Evolutionary conservation across 2,113 vertebrate species (phyloP), one percentile per base, ranked within the genome.

Genomic region (Ictalurus furcatus): DNA sequence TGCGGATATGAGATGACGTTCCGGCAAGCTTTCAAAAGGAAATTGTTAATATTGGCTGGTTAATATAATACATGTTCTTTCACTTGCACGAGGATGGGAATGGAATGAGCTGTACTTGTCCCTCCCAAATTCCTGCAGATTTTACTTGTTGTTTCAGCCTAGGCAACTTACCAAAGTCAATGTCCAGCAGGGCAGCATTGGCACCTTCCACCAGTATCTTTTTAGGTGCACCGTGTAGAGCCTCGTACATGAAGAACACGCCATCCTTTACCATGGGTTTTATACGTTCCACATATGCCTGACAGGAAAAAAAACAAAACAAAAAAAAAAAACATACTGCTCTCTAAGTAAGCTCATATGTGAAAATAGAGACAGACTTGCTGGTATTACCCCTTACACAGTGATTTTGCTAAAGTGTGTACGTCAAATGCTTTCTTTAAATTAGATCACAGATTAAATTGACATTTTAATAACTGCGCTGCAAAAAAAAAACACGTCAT

Each of bases 201-300:
- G 98, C 98, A 90, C 98, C 98, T 94, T 99, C 98, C 93, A 99
- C 98, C 93, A 99, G 95, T 92, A 99, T 99, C 93, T 97, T 99
- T 96, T 98, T 98, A 25, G 97, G 95, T 85, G 97, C 95, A 61
- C 98, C 98, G 79, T 98, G 98, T 0, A 99, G 97, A 92, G 98
- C 98, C 92, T 99, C 96, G 81, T 99, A 96, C 94, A 99, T 97
- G 95, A 97, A 99, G 95, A 98, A 97, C 91, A 99, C 98, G 0
- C 98, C 98, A 89, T 99, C 98, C 91, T 92, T 96, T 93, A 99
- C 98, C 98, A 99, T 99, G 25, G 97, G 98, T 93, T 97, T 97
- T 93, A 99, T 92, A 93, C 93, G 96, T 92, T 97, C 96, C 94
- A 97, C 97, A 56, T 96, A 99, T 65, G 94, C 94, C 98, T 99